Evolutionary conservation across 2,888 invertebrate genomes (phyloP).

Genomic region (Heteromurus nitidus): DNA sequence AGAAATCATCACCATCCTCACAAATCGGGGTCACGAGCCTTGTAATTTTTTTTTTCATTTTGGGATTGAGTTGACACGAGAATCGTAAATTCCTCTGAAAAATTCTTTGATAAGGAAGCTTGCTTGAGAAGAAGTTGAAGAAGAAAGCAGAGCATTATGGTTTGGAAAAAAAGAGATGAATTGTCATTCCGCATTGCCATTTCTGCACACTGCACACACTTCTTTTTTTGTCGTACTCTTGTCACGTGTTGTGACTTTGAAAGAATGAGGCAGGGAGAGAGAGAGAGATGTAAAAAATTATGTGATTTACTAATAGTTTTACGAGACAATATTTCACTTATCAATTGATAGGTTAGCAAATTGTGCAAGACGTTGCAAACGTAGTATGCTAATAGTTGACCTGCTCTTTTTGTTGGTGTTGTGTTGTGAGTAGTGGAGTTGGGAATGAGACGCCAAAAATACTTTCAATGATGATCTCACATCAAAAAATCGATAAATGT

Average conservation of each 20-base stretch:
- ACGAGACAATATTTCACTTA: constrained; percentile 11
- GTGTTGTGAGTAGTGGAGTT: background rate
- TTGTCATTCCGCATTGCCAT: constrained; percentile 8
- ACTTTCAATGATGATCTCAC: background rate
- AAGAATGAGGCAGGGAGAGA: background rate
- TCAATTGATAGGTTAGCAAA: constrained; percentile 46
- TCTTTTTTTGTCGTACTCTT: no score
- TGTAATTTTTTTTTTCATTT: constrained; percentile 37
- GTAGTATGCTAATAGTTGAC: background rate
- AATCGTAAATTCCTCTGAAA: constrained; percentile 53
- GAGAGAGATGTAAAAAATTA: constrained; percentile 16
- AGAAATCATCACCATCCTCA: constrained; percentile 43
- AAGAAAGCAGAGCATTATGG: constrained; percentile 5
- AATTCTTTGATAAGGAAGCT: constrained; percentile 53
- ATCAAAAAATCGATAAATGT: no score
- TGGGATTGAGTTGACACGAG: background rate
- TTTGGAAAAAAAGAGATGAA: no score
- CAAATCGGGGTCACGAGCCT: constrained; percentile 58
- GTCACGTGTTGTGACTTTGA: no score
- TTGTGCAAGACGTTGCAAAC: constrained; percentile 39
- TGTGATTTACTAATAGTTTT: constrained; percentile 29
- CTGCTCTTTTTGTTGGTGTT: background rate
- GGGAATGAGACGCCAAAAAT: constrained; percentile 6
- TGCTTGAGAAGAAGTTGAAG: constrained; percentile 53
- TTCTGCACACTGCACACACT: background rate